phyloP scores from a whole-genome alignment of 2,888 invertebrate species.

The Subacronicta megacephala region DNA sequence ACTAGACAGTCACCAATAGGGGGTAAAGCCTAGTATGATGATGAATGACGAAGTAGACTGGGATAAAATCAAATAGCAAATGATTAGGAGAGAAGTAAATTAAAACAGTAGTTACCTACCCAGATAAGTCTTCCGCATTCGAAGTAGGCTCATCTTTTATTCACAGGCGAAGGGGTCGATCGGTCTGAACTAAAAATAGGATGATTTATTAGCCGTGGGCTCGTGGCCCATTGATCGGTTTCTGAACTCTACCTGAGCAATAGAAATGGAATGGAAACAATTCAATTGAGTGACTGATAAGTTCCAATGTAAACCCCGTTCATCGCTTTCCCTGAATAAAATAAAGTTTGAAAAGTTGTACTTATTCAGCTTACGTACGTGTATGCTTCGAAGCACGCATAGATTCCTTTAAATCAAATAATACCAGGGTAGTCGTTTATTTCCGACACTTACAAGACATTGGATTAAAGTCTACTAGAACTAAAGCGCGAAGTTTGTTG shows the following conservation, averaged over 20 bases:
- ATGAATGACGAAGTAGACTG: background rate
- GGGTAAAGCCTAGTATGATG: too few species aligned
- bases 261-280: background rate
- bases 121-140: conserved; percentile 57
- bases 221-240: conserved; percentile 53
- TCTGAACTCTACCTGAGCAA: conserved; percentile 24
- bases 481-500: too few species aligned
- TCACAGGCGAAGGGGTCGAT: conserved; percentile 61
- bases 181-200: conserved; percentile 64
- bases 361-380: too few species aligned
- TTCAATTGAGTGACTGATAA: conserved; percentile 1
- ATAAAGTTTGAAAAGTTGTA: too few species aligned
- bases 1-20: too few species aligned
- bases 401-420: too few species aligned
- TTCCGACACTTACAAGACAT: too few species aligned
- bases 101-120: conserved; percentile 19
- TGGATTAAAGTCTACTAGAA: too few species aligned
- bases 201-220: conserved; percentile 60
- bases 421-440: too few species aligned
- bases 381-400: too few species aligned
- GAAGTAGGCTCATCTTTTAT: conserved; percentile 68
- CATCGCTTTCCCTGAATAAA: background rate
- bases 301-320: background rate
- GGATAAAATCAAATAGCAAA: conserved; percentile 16
- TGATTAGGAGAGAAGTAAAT: conserved; percentile 23